These are phyloP conservation scores for Sarcophaga rosellei DNA, from an alignment of 2,888 invertebrate species.

Conservation along the genomic window DNA sequence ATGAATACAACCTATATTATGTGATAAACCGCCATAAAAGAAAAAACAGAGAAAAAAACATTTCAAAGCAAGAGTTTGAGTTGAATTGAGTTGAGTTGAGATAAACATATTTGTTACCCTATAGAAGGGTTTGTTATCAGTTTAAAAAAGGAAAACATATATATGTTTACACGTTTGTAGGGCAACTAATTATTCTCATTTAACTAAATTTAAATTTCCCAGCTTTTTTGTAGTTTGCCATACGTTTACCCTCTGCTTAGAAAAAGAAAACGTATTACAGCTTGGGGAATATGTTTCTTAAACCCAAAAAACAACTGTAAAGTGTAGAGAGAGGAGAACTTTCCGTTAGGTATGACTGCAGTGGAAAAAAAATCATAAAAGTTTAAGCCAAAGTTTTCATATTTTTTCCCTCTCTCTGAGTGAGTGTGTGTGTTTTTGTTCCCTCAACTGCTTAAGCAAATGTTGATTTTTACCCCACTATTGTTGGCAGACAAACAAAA, in stretches of 20 bases:
- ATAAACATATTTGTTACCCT: not conserved
- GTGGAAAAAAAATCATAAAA: slow-evolving; percentile 12
- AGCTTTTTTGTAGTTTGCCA: slow-evolving; percentile 32
- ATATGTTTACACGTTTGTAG: no score
- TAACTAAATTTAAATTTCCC: not conserved
- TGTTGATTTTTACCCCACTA: slow-evolving; percentile 39
- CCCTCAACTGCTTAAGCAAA: slow-evolving; percentile 40
- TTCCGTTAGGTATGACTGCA: not conserved
- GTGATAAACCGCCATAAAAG: no score
- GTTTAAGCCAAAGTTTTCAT: slow-evolving; percentile 56
- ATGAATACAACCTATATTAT: not conserved
- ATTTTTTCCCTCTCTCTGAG: not conserved
- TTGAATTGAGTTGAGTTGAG: not conserved
- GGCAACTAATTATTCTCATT: no score
- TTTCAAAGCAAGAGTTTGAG: no score
- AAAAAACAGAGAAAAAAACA: no score
- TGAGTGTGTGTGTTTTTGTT: slow-evolving; percentile 1
- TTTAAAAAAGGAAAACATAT: not conserved
- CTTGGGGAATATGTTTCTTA: slow-evolving; percentile 58
- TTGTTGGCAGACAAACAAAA: slow-evolving; percentile 47
- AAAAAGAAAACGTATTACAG: slow-evolving; percentile 56
- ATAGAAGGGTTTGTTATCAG: not conserved
- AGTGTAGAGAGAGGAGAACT: no score
- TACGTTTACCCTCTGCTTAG: slow-evolving; percentile 48
- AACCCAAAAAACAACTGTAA: not conserved